phyloP scores from a whole-genome alignment of 2,797 vertebrate species.

The Hemibagrus guttatus region DNA sequence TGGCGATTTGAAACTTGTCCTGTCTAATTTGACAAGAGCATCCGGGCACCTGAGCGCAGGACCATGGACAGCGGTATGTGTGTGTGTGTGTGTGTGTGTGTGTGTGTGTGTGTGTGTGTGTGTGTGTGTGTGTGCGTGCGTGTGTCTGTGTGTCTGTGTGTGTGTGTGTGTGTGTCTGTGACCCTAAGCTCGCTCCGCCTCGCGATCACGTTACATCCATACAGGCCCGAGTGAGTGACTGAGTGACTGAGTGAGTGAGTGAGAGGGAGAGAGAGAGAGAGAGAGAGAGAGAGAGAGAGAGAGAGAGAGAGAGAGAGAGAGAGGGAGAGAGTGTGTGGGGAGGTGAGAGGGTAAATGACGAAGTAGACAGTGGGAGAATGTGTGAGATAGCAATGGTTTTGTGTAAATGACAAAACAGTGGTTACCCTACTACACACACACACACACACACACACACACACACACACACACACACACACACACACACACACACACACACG shows the following conservation, averaged over 20 bases:
- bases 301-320: not conserved
- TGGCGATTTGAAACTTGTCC: constrained; percentile 79
- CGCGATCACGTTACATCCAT: constrained; percentile 72
- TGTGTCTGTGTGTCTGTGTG: constrained; percentile 6
- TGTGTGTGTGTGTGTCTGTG: constrained; percentile 11
- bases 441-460: not conserved
- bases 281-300: not conserved
- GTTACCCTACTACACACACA: not conserved
- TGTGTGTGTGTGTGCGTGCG: not conserved
- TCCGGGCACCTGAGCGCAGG: constrained; percentile 75
- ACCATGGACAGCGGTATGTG: constrained; percentile 92
- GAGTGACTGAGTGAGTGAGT: constrained; percentile 40
- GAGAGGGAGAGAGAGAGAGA: not conserved
- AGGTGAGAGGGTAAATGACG: no score
- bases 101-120: not conserved
- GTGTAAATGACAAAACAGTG: constrained; percentile 7
- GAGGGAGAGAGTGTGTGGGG: not conserved
- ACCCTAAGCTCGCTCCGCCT: constrained; percentile 67
- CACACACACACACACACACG: constrained; percentile 19
- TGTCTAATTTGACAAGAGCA: constrained; percentile 81
- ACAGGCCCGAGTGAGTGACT: not conserved
- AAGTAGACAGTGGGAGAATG: not conserved
- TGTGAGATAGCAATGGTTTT: not conserved
- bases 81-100: not conserved
- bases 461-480: constrained; percentile 26